These are phyloP conservation scores for Meloidogyne hapla DNA, from an alignment of 1,140 invertebrate species.

Conservation along the genomic window DNA sequence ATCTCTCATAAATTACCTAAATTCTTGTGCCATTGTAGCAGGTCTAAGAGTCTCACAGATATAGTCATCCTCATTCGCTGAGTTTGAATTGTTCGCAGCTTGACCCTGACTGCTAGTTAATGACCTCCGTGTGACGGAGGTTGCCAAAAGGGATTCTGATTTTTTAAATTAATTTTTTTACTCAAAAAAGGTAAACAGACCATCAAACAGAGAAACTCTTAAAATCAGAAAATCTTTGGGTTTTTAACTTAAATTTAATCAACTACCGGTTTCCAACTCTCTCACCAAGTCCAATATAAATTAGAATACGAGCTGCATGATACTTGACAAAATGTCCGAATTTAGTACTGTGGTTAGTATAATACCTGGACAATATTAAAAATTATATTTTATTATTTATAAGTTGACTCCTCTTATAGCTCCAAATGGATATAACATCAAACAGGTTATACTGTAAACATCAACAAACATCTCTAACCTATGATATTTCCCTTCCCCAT, in stretches of 20 bases:
- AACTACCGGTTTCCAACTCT: conserved; percentile 65
- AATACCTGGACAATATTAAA: conserved; percentile 69
- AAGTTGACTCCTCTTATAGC: too few species aligned
- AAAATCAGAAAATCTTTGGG: not conserved
- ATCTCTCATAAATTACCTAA: conserved; percentile 22
- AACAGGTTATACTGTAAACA: too few species aligned
- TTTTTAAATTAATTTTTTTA: not conserved
- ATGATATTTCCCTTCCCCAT: too few species aligned
- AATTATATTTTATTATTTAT: conserved; percentile 14
- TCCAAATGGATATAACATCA: too few species aligned
- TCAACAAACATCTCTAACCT: too few species aligned
- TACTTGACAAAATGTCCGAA: conserved; percentile 75
- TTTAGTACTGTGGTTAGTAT: conserved; percentile 75
- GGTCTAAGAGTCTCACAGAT: conserved; percentile 59
- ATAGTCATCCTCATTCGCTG: conserved; percentile 61
- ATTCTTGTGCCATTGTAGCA: conserved; percentile 47
- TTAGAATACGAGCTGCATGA: conserved; percentile 73
- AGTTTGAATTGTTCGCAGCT: conserved; percentile 25
- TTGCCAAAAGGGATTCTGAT: not conserved
- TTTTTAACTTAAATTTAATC: conserved; percentile 69
- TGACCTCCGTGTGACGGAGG: not conserved
- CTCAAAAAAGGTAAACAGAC: not conserved
- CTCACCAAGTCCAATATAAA: conserved; percentile 70
- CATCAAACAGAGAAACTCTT: not conserved
- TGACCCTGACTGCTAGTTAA: not conserved